Base-by-base conservation (phyloP, 2,113 vertebrate genomes). In the Neogobius melanostomus region DNA sequence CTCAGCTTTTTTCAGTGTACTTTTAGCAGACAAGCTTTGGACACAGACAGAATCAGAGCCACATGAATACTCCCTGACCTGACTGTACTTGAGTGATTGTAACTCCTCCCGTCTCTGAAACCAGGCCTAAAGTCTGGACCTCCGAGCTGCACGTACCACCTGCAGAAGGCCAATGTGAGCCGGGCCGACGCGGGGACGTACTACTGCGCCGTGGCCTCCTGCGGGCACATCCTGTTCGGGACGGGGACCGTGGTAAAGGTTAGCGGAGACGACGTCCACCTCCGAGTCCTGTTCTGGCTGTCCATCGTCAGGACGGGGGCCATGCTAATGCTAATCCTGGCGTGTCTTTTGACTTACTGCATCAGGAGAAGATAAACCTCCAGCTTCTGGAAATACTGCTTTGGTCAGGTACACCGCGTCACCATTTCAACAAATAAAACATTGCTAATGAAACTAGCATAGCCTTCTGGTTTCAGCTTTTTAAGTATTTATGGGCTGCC, bases 201-300 rank as follows among this genome's bases (percentile, higher is more conserved):
- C 57, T 80, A 74, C 64, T 88, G 87, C 9, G 85, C 69, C 0
- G 71, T 89, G 68, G 75, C 73, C 45, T 78, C 80, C 44, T 90
- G 87, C 64, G 85, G 86, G 49, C 43, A 82, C 8, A 75, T 88
- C 0, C 54, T 86, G 21, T 82, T 88, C 28, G 82, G 87, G 3
- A 79, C 63, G 2, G 85, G 86, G 51, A 84, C 66, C 50, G 47
- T 62, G 51, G 28, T 89, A 64, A 42, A 69, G 0, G 4, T 76
- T 61, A 4, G 7, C 0, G 16, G 4, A 21, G 50, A 51, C 2
- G 16, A 1, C 28, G 36, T 61, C 46, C 67, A 72, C 7, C 56
- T 80, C 6, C 65, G 4, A 44, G 57, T 0, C 46, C 74, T 87
- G 3, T 46, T 78, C 42, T 65, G 64, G 67, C 71, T 87, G 2